Evolutionary conservation across 2,888 invertebrate genomes (phyloP).

Genomic region (Petrophora chlorosata): DNA sequence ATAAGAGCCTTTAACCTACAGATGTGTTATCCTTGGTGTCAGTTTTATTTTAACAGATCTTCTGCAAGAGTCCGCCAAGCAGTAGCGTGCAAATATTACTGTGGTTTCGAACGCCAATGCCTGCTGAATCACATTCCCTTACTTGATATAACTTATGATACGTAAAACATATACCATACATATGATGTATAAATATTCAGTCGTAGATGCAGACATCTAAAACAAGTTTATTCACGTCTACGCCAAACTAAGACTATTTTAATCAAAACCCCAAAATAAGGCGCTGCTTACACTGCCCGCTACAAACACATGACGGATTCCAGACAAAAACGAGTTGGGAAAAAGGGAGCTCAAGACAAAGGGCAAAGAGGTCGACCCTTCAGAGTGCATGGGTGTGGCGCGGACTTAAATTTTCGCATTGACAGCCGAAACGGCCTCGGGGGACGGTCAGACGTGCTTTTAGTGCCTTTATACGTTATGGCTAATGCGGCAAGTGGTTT

Average conservation of each 20-base stretch:
- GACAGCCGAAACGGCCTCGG: conserved; percentile 81
- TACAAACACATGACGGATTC: conserved; percentile 21
- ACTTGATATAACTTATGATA: too few relatives aligned
- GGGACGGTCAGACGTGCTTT: conserved; percentile 78
- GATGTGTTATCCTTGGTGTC: too few relatives aligned
- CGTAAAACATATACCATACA: too few relatives aligned
- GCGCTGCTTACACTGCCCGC: conserved; percentile 5
- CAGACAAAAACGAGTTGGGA: conserved; percentile 42
- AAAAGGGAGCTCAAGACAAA: conserved; percentile 75
- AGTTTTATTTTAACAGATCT: too few relatives aligned
- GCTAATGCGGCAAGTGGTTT: conserved; percentile 81
- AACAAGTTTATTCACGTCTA: too few relatives aligned
- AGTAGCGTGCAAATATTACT: too few relatives aligned
- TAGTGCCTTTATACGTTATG: conserved; percentile 83
- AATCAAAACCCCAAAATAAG: neutral
- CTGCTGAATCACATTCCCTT: too few relatives aligned
- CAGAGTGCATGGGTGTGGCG: conserved; percentile 81
- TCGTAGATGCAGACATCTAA: too few relatives aligned
- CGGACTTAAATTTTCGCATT: conserved; percentile 81
- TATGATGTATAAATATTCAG: too few relatives aligned
- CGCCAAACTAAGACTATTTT: neutral
- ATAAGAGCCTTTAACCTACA: too few relatives aligned
- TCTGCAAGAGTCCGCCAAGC: too few relatives aligned
- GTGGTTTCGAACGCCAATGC: too few relatives aligned
- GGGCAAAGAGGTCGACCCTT: conserved; percentile 79